phyloP scores from a whole-genome alignment of 2,797 vertebrate genomes.

The Myripristis murdjan region DNA sequence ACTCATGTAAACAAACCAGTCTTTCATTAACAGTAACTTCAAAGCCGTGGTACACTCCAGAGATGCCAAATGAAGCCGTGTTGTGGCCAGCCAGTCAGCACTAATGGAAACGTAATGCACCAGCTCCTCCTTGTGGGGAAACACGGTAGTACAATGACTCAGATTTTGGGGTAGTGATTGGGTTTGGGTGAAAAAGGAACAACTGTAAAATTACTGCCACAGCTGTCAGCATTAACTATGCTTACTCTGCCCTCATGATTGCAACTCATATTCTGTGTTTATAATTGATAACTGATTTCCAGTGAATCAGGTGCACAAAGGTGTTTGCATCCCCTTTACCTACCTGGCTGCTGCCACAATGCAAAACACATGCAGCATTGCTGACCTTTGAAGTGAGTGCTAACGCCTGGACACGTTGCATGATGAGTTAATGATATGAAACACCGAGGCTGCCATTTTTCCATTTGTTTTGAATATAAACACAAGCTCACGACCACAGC shows the following conservation, averaged over 20 bases:
- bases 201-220: neutral
- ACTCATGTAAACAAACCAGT: neutral
- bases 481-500: too few species aligned
- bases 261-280: too few species aligned
- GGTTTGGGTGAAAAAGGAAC: neutral
- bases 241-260: neutral
- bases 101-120: slow-evolving; percentile 8
- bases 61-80: neutral
- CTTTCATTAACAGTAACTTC: neutral
- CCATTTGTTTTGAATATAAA: too few species aligned
- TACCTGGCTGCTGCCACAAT: too few species aligned
- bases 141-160: slow-evolving; percentile 14
- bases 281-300: too few species aligned
- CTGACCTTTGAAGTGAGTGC: neutral
- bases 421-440: neutral
- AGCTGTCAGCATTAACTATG: neutral
- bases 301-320: too few species aligned
- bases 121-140: slow-evolving; percentile 61
- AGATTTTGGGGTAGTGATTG: neutral
- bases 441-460: neutral
- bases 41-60: slow-evolving; percentile 16
- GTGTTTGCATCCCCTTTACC: too few species aligned
- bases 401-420: neutral
- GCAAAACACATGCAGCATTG: neutral
- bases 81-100: neutral